Conservation (phyloP, 2,888 invertebrate species). For the Apamea sordens region DNA sequence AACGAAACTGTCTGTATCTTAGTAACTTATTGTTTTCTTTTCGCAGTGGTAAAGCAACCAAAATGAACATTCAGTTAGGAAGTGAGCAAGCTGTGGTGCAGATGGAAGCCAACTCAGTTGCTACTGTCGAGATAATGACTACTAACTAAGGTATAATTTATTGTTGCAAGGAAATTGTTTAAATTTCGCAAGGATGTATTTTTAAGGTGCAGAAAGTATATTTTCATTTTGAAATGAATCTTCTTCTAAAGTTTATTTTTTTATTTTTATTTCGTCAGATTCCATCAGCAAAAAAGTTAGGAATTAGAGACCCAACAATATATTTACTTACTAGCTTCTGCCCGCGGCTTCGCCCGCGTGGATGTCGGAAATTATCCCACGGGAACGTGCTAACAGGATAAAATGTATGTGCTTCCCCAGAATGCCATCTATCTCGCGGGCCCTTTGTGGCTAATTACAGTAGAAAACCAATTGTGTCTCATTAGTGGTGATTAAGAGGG, state of each 20-base stretch:
- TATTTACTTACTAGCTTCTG: too few species aligned
- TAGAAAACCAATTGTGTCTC: too few species aligned
- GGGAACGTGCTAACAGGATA: too few species aligned
- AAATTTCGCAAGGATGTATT: neutral
- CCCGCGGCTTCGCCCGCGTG: too few species aligned
- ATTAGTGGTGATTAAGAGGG: too few species aligned
- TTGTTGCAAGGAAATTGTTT: too few species aligned
- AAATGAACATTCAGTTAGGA: neutral
- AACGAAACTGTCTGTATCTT: too few species aligned
- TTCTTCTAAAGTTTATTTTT: neutral
- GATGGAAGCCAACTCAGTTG: neutral
- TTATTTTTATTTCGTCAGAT: neutral
- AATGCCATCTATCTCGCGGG: too few species aligned
- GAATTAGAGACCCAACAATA: too few species aligned
- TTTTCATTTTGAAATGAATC: neutral
- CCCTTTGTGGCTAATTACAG: too few species aligned
- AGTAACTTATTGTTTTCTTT: neutral
- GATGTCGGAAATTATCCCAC: too few species aligned
- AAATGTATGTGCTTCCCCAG: too few species aligned
- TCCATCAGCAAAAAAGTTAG: neutral
- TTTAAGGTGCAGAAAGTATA: neutral
- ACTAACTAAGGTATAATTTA: neutral
- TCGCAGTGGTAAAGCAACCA: neutral
- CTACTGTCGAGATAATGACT: neutral
- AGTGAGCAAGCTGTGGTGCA: neutral